Evolutionary conservation across 2,113 vertebrate genomes (phyloP), one percentile per base, ranked within the genome.

Genomic region (Lagopus muta): DNA sequence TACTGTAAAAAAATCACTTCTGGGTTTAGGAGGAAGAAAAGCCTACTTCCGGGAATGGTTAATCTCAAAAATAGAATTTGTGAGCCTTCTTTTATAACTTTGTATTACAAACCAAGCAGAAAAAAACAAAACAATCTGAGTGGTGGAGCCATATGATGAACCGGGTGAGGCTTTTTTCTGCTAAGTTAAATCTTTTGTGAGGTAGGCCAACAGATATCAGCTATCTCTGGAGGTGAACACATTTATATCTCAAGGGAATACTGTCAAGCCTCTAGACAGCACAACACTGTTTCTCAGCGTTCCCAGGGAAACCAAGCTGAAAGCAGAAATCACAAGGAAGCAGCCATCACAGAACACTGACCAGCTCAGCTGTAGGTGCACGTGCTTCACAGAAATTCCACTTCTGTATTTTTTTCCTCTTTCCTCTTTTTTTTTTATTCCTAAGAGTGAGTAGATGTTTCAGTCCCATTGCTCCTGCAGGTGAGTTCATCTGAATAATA

Each of bases 251-350:
- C 92, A 74, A 40, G 90, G 50, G 94, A 92, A 83, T 89, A 57
- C 8, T 69, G 57, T 80, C 87, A 77, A 91, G 67, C 58, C 65
- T 91, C 84, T 71, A 76, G 67, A 91, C 61, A 93, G 81, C 67
- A 80, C 64, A 95, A 77, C 89, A 92, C 78, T 79, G 84, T 93
- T 89, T 93, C 91, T 93, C 88, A 66, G 89, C 2, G 42, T 94
- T 96, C 94, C 85, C 87, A 91, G 55, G 93, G 89, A 92, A 93
- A 94, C 78, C 72, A 95, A 94, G 93, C 67, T 71, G 79, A 91
- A 92, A 94, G 84, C 67, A 93, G 94, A 96, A 86, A 38, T 38
- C 38, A 38, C 38, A 38, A 89, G 64, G 79, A 95, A 93, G 72
- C 32, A 88, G 55, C 47, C 78, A 79, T 92, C 8, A 0, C 55